Percentiles rank a stretch among this genome's conserved stretches.
These are phyloP conservation scores for Nemotelus pantherinus DNA, from an alignment of 2,888 invertebrate genomes.

Conservation along the genomic window DNA sequence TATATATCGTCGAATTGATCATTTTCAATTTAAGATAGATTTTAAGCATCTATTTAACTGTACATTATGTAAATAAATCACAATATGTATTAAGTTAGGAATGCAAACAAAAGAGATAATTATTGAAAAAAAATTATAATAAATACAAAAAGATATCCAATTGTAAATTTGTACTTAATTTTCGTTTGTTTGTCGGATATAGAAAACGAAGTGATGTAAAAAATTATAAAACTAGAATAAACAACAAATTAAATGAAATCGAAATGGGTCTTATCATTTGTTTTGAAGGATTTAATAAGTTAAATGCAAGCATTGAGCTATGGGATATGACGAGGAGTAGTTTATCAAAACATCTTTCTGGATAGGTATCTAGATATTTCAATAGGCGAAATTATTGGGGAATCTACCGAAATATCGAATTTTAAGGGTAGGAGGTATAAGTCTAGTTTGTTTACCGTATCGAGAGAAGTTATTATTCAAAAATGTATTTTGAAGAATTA, in stretches of 20 bases:
- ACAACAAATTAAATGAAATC: neutral
- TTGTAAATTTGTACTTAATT: constrained; percentile 9
- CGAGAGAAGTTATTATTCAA: no score
- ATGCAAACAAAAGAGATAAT: neutral
- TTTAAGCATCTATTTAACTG: constrained; percentile 33
- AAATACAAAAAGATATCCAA: neutral
- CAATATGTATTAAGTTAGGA: neutral
- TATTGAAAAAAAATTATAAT: neutral
- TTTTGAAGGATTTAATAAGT: neutral
- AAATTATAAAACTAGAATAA: neutral
- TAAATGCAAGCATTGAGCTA: no score
- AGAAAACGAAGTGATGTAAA: constrained; percentile 1
- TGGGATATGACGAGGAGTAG: no score
- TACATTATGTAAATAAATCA: constrained; percentile 31
- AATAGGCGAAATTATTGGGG: no score
- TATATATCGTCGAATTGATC: no score
- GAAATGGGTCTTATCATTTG: neutral
- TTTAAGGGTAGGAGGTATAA: no score
- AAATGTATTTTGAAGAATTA: no score
- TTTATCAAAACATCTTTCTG: no score
- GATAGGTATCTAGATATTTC: no score
- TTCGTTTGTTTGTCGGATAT: neutral
- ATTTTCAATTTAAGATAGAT: neutral
- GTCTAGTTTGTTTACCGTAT: no score
- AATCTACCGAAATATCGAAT: no score